phyloP scores from a whole-genome alignment of 2,797 vertebrate species.

The Oophaga sylvatica region DNA sequence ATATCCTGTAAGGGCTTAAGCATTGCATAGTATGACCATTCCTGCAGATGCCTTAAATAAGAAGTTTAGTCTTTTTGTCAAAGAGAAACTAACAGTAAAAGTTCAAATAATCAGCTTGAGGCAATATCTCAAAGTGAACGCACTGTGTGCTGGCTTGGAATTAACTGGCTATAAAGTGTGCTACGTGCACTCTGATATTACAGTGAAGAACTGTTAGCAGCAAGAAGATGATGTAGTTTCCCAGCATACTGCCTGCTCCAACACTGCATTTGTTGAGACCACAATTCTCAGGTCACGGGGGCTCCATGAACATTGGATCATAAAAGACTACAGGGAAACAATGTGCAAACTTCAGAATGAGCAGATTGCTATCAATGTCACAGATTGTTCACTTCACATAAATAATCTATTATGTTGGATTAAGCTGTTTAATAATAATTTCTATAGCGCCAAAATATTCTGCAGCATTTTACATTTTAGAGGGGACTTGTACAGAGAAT shows the following conservation, averaged over 20 bases:
- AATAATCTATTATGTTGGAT: conserved; percentile 12
- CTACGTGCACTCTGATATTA: conserved; percentile 55
- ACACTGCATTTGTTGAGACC: conserved; percentile 38
- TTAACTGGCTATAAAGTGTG: conserved; percentile 49
- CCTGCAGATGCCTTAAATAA: conserved; percentile 46
- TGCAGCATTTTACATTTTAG: too few relatives aligned
- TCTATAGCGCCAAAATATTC: too few relatives aligned
- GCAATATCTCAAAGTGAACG: conserved; percentile 43
- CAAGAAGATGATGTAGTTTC: conserved; percentile 57
- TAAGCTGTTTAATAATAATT: neutral
- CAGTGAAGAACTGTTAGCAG: conserved; percentile 49
- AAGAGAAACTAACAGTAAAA: conserved; percentile 35
- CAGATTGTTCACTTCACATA: conserved; percentile 8
- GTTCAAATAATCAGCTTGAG: conserved; percentile 50
- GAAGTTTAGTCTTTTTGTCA: conserved; percentile 29
- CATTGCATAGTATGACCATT: neutral
- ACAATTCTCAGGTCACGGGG: conserved; percentile 37
- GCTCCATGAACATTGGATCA: conserved; percentile 26
- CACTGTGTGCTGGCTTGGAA: conserved; percentile 50
- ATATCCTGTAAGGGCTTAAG: neutral
- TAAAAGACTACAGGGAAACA: neutral
- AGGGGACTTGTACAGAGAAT: too few relatives aligned
- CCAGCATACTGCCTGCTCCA: conserved; percentile 32
- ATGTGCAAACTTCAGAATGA: neutral
- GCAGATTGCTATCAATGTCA: conserved; percentile 25